Evolutionary conservation across 1,140 invertebrate genomes (phyloP).

Genomic region (Druon quercuslanigerum): DNA sequence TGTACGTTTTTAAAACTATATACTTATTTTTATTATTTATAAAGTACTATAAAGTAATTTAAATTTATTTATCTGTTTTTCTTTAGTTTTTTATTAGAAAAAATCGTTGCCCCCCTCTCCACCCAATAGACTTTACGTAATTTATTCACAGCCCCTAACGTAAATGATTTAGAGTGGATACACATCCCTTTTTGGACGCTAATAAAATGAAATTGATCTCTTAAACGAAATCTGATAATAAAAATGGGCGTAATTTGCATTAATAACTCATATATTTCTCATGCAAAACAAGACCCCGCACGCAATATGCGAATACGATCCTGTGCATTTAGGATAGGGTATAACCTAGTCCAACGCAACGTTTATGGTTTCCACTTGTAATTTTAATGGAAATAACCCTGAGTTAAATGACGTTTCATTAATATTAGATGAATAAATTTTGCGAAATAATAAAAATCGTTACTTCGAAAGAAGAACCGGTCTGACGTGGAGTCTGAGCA

Average conservation of each 20-base stretch:
- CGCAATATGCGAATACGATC: neutral
- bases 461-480: neutral
- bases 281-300: neutral
- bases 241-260: neutral
- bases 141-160: too few relatives aligned
- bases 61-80: too few relatives aligned
- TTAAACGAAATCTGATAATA: too few relatives aligned
- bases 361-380: conserved; percentile 3
- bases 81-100: too few relatives aligned
- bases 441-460: neutral
- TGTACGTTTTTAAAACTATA: too few relatives aligned
- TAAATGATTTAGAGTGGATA: too few relatives aligned
- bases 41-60: too few relatives aligned
- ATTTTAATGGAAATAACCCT: conserved; percentile 35
- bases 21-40: too few relatives aligned
- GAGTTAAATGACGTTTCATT: neutral
- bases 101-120: too few relatives aligned
- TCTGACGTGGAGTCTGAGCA: neutral
- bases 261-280: neutral
- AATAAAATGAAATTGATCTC: too few relatives aligned
- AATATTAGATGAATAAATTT: conserved; percentile 20
- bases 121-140: too few relatives aligned
- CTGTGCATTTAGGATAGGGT: neutral
- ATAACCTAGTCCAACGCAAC: neutral
- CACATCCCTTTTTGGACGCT: too few relatives aligned